Percentiles rank a stretch among this genome's conserved stretches.
Evolutionary conservation across 2,113 vertebrate species (phyloP).

Genomic region (Synodontis membranacea): DNA sequence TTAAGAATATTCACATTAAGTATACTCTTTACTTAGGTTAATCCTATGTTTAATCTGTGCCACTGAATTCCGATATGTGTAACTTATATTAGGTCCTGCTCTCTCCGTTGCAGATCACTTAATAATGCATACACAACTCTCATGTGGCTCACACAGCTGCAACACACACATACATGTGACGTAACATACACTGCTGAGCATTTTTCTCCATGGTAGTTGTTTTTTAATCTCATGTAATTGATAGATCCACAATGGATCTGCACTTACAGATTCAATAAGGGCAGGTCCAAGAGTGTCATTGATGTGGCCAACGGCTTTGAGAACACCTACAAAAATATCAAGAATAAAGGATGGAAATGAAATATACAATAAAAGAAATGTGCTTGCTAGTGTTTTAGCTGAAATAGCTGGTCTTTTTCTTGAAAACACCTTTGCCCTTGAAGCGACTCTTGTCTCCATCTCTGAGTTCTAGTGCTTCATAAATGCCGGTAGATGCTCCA

Average conservation of each 20-base stretch:
- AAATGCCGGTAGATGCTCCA: conserved; percentile 75
- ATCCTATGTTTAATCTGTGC: not conserved
- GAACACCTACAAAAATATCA: conserved; percentile 59
- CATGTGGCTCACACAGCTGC: not conserved
- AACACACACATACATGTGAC: not conserved
- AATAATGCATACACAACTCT: not conserved
- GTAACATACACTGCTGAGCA: not conserved
- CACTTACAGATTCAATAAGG: conserved; percentile 86
- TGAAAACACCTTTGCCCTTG: conserved; percentile 71
- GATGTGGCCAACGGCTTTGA: conserved; percentile 94
- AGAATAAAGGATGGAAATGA: not conserved
- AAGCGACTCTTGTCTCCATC: conserved; percentile 75
- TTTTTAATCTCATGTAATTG: conserved; percentile 6
- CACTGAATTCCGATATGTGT: not conserved
- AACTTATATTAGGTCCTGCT: not conserved
- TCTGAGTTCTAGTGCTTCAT: conserved; percentile 74
- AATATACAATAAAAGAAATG: not conserved
- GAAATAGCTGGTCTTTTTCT: not conserved
- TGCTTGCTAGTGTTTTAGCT: not conserved
- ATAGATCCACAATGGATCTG: not conserved
- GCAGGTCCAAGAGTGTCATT: conserved; percentile 87
- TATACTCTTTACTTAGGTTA: not conserved
- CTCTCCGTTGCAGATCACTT: not conserved
- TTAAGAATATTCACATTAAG: not conserved
- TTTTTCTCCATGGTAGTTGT: not conserved